Percentiles rank a stretch among this genome's conserved stretches.
Conservation (phyloP, 2,797 vertebrate genomes). For the Pantherophis alleghaniensis region DNA sequence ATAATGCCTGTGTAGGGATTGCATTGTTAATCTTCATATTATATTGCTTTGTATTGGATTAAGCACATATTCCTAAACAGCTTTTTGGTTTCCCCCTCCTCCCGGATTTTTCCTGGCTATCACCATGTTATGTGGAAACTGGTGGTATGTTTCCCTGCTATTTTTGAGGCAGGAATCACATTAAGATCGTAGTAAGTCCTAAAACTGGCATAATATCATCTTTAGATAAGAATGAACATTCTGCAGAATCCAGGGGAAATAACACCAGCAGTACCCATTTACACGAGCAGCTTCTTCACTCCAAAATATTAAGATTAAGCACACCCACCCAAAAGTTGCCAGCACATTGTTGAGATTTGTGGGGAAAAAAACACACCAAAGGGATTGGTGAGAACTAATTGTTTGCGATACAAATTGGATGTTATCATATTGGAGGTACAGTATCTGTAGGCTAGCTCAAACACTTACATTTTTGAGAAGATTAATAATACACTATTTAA, state of each 20-base stretch:
- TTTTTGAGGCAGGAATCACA: not conserved
- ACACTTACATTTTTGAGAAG: not conserved
- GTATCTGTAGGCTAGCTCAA: not conserved
- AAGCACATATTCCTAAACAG: not conserved
- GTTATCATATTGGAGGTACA: not conserved
- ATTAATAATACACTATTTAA: not conserved
- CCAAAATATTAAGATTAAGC: not conserved
- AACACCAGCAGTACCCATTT: not conserved
- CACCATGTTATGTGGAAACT: not conserved
- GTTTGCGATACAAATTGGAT: not conserved
- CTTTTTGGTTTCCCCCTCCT: not conserved
- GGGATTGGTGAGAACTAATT: not conserved
- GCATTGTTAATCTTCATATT: not conserved
- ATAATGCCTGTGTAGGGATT: not conserved
- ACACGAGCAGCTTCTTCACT: not conserved
- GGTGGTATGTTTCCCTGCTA: not conserved
- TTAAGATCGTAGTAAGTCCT: not conserved
- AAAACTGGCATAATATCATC: not conserved
- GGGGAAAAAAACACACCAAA: not conserved
- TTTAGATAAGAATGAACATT: not conserved
- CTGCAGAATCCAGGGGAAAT: not conserved
- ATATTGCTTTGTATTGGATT: not conserved
- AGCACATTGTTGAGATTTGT: not conserved
- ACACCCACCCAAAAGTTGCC: not conserved
- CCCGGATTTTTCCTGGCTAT: not conserved